Evolutionary conservation across 2,113 vertebrate species (phyloP).

Genomic region (Chiloscyllium plagiosum): DNA sequence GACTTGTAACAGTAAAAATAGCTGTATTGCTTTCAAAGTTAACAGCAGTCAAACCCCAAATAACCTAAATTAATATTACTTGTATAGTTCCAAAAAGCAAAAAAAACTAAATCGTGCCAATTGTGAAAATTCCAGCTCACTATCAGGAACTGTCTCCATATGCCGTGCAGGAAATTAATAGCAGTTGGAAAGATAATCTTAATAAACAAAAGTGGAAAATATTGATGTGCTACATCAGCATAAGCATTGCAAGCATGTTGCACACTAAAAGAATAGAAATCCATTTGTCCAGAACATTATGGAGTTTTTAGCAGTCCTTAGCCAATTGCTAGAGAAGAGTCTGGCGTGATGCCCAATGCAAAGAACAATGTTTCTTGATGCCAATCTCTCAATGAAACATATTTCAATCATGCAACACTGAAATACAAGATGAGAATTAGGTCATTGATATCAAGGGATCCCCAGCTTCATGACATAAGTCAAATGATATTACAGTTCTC

Average conservation of each 20-base stretch:
- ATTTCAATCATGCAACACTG: background rate
- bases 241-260: background rate
- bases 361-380: background rate
- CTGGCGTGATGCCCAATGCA: background rate
- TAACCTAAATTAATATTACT: background rate
- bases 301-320: background rate
- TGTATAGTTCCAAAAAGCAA: background rate
- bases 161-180: slow-evolving; percentile 6
- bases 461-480: background rate
- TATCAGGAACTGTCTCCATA: background rate
- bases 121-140: background rate
- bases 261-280: background rate
- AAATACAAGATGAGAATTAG: background rate
- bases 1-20: no score
- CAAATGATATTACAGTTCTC: background rate
- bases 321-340: background rate
- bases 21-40: background rate
- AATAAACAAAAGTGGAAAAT: background rate
- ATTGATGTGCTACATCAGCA: background rate
- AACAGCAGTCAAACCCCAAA: background rate
- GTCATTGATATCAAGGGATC: background rate
- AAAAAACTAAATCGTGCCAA: background rate
- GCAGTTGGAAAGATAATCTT: background rate
- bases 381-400: background rate
- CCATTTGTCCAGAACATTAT: background rate